phyloP scores from a whole-genome alignment of 2,797 vertebrate genomes.

The Margarornis squamiger region DNA sequence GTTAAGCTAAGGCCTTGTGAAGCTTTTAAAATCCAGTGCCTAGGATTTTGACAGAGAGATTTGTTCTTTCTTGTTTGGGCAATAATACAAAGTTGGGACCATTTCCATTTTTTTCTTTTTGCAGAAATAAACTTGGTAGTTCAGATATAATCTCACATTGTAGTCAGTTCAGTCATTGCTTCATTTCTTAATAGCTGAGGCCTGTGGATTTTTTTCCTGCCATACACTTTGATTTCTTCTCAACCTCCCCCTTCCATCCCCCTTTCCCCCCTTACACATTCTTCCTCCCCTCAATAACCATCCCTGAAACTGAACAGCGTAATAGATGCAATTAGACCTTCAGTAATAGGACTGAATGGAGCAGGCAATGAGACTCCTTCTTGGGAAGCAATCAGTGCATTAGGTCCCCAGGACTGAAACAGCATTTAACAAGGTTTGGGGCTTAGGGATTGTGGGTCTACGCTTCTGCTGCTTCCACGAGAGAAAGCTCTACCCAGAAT shows the following conservation, averaged over 20 bases:
- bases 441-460: slow-evolving; percentile 75
- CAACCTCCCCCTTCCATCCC: background rate
- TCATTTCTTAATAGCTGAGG: slow-evolving; percentile 54
- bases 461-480: slow-evolving; percentile 56
- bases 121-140: slow-evolving; percentile 61
- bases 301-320: slow-evolving; percentile 70
- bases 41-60: slow-evolving; percentile 69
- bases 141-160: slow-evolving; percentile 69
- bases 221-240: background rate
- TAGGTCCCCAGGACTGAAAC: slow-evolving; percentile 75
- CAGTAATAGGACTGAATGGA: slow-evolving; percentile 71
- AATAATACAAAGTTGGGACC: slow-evolving; percentile 68
- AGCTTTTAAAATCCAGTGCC: slow-evolving; percentile 53
- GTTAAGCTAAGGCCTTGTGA: slow-evolving; percentile 39
- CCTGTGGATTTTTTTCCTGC: background rate
- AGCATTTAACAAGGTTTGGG: slow-evolving; percentile 82
- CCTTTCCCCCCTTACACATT: background rate
- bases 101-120: slow-evolving; percentile 75
- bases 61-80: slow-evolving; percentile 70
- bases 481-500: slow-evolving; percentile 66
- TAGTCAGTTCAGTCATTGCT: slow-evolving; percentile 60
- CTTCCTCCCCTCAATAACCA: background rate
- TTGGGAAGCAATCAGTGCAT: slow-evolving; percentile 75
- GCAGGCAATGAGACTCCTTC: slow-evolving; percentile 72
- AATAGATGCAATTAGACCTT: slow-evolving; percentile 80